A percentile compares a stretch with the other conserved stretches of the same genome.
Conservation (phyloP, 2,888 invertebrate species). For the Acrobeloides nanus region DNA sequence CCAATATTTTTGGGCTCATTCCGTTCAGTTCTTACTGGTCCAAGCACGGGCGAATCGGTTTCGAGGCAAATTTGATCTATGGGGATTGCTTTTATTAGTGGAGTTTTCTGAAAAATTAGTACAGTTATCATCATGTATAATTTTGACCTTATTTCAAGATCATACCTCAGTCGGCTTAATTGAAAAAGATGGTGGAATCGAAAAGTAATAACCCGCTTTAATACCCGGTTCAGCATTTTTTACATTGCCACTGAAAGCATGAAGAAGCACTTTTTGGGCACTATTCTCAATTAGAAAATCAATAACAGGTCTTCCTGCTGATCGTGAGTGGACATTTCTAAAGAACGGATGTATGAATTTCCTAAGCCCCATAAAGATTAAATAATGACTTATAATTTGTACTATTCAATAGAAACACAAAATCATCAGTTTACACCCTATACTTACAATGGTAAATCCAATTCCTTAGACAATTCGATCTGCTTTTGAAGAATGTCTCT, state of each 20-base stretch:
- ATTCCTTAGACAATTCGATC: slow-evolving; percentile 44
- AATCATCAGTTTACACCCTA: slow-evolving; percentile 1
- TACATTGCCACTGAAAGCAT: slow-evolving; percentile 57
- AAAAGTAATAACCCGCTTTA: slow-evolving; percentile 55
- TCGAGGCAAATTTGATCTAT: slow-evolving; percentile 56
- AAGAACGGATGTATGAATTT: slow-evolving; percentile 21
- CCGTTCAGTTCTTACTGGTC: slow-evolving; percentile 50
- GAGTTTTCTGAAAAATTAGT: slow-evolving; percentile 48
- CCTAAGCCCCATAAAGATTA: slow-evolving; percentile 30
- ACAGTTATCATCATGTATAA: neutral
- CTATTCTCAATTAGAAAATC: slow-evolving; percentile 52
- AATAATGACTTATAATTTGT: too few species aligned
- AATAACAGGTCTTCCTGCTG: slow-evolving; percentile 56
- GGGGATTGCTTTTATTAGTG: slow-evolving; percentile 54
- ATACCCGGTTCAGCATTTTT: slow-evolving; percentile 55
- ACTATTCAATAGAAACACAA: too few species aligned
- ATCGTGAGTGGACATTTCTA: slow-evolving; percentile 58
- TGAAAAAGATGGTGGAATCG: slow-evolving; percentile 54
- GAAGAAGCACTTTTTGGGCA: slow-evolving; percentile 54
- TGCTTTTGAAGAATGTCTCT: slow-evolving; percentile 53
- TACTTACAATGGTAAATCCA: slow-evolving; percentile 39
- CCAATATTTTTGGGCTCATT: slow-evolving; percentile 27
- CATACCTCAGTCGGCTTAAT: slow-evolving; percentile 18
- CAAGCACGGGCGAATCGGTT: slow-evolving; percentile 58
- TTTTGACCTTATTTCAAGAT: neutral